Base-by-base conservation (phyloP, 2,113 vertebrate genomes). In the Hoplias malabaricus region DNA sequence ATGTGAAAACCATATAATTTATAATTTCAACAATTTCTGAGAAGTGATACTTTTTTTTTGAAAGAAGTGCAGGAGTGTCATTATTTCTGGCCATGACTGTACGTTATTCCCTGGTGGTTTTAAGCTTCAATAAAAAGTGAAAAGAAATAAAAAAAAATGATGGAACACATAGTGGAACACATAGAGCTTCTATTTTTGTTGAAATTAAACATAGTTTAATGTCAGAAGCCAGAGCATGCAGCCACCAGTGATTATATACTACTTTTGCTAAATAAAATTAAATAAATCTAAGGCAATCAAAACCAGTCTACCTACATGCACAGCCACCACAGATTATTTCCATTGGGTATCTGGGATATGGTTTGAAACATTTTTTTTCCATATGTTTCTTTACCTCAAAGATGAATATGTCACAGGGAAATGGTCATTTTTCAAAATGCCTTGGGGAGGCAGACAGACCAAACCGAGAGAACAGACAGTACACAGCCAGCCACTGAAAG, bases 211-310 rank as follows among this genome's bases (percentile, higher is more conserved):
- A 4, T 2, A 6, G 13, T 33, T 5, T 33, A 31, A 27, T 31
- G 16, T 33, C 27, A 8, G 29, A 6, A 34, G 29, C 14, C 14
- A 33, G 29, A 61, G 31, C 29, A 7, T 34, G 5, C 29, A 61
- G 6, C 29, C 14, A 33, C 57, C 16, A 61, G 29, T 19, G 57
- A 61, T n/a, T n/a, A 48, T 48, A 48, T 16, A 61, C 14, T 33
- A 33, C n/a, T 61, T 34, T 33, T 61, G 31, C 12, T 61, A 8
- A 61, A 61, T 61, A 8, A 61, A 53, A 59, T 69, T 61, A 14
- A 61, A 50, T 69, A 42, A 53, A 68, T 76, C 34, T 54, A 57
- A 36, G 57, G 67, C 36, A 57, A 76, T 43, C 23, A 38, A 53
- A 43, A 31, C 14, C 16, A 36, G 16, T 29, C 42, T 34, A 40